phyloP scores from a whole-genome alignment of 2,113 vertebrate genomes.

The Cyanoliseus patagonus region DNA sequence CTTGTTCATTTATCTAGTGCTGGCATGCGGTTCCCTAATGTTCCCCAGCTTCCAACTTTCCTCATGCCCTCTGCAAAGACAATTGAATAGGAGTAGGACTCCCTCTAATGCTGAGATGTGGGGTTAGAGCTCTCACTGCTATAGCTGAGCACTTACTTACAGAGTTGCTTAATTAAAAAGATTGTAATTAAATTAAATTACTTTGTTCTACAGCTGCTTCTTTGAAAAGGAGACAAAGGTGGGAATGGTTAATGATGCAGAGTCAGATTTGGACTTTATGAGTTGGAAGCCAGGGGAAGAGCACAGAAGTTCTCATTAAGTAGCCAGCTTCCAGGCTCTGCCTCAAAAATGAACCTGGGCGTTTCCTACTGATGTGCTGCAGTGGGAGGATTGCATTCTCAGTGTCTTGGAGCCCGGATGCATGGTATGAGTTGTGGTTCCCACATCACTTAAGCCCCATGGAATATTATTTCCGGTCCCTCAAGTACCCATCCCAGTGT shows the following conservation, averaged over 20 bases:
- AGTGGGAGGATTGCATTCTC: background rate
- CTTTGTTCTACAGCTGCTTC: background rate
- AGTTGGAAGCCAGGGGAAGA: background rate
- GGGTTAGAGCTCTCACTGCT: background rate
- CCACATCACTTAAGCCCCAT: background rate
- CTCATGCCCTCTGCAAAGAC: background rate
- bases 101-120: background rate
- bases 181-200: background rate
- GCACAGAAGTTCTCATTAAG: background rate
- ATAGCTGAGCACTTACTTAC: background rate
- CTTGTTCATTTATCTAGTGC: background rate
- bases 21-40: background rate
- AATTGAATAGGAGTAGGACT: background rate
- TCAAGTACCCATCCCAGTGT: background rate
- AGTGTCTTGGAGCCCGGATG: too few relatives aligned
- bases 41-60: background rate
- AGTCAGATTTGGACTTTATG: background rate
- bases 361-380: background rate
- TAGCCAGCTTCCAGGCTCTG: background rate
- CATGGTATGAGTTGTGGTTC: background rate
- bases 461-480: background rate
- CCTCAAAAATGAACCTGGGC: background rate
- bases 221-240: background rate
- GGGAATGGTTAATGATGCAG: background rate
- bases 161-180: background rate